Evolutionary conservation across 2,797 vertebrate species (phyloP), one percentile per base, ranked within the genome.

Genomic region (Chloroceryle inda): DNA sequence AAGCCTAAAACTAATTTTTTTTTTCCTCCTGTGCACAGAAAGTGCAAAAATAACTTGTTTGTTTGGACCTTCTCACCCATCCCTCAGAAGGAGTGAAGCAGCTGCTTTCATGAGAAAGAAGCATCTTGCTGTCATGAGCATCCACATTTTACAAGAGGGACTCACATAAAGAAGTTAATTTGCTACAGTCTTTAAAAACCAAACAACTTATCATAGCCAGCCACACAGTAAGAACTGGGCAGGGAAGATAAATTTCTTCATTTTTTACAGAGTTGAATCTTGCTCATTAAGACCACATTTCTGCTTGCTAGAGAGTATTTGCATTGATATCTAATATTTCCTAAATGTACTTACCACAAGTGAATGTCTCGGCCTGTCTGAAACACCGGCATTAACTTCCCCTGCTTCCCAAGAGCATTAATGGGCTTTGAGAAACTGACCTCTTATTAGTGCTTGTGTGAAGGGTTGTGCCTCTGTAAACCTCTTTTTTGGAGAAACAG

Each of bases 171-270:
- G 73, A 92, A 94, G 82, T 88, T 81, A 85, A 97, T 97, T 97
- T 92, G 59, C 76, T 88, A 29, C 42, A 53, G 67, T 90, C 77
- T 92, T 88, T 94, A 94, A 93, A 95, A 96, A 58, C 33, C 64
- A 94, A 75, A 31, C 85, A 80, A 93, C 58, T 90, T 94, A 96
- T 96, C 95, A 93, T 18, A 97, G 77, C 67, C 76, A 95, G 64
- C 58, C 63, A 2, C 92, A 63, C 69, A 87, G 94, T 26, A 62
- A 93, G 88, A 42, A 44, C 85, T 96, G 96, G 47, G 53, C 55
- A 88, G 40, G 55, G 90, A 71, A 96, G 94, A 97, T 96, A 95
- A 94, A 97, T 92, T 42, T 86, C 81, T 86, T 81, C 66, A 77
- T 83, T 86, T 62, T 94, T 96, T 78, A 71, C 71, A n/a, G 75